These are phyloP conservation scores for Danaus plexippus DNA, from an alignment of 1,140 invertebrate species.

Conservation along the genomic window DNA sequence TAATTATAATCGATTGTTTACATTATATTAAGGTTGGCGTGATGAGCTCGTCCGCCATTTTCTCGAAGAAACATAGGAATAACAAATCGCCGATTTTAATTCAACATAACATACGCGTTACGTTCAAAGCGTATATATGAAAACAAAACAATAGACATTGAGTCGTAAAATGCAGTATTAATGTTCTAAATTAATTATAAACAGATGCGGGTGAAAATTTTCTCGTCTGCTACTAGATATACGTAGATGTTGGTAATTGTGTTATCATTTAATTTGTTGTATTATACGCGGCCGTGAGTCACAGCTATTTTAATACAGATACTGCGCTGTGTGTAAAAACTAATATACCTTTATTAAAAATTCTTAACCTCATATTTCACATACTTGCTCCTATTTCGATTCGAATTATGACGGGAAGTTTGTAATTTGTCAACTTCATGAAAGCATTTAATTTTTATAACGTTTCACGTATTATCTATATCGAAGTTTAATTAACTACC, in stretches of 20 bases:
- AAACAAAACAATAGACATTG: slow-evolving; percentile 55
- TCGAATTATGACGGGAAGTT: no score
- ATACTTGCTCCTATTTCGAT: no score
- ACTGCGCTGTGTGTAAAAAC: no score
- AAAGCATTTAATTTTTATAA: no score
- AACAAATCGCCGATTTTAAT: slow-evolving; percentile 45
- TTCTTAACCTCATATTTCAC: no score
- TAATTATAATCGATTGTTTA: slow-evolving; percentile 18
- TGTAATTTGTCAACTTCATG: no score
- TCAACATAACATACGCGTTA: slow-evolving; percentile 42
- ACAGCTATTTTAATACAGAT: slow-evolving; percentile 7
- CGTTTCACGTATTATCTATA: no score
- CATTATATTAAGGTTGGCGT: slow-evolving; percentile 17
- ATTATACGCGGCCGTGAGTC: slow-evolving; percentile 29
- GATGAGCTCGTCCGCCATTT: slow-evolving; percentile 21
- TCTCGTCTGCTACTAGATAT: slow-evolving; percentile 20
- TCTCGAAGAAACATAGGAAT: slow-evolving; percentile 40
- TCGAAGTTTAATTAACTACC: no score
- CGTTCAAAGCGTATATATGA: slow-evolving; percentile 36
- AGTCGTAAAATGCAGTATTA: slow-evolving; percentile 43
- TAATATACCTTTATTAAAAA: no score
- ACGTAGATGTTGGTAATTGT: slow-evolving; percentile 42
- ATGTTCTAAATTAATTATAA: slow-evolving; percentile 66
- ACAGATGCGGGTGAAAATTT: slow-evolving; percentile 46
- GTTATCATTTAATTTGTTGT: slow-evolving; percentile 51